Conservation (phyloP, 2,113 vertebrate genomes). For the Anas platyrhynchos region DNA sequence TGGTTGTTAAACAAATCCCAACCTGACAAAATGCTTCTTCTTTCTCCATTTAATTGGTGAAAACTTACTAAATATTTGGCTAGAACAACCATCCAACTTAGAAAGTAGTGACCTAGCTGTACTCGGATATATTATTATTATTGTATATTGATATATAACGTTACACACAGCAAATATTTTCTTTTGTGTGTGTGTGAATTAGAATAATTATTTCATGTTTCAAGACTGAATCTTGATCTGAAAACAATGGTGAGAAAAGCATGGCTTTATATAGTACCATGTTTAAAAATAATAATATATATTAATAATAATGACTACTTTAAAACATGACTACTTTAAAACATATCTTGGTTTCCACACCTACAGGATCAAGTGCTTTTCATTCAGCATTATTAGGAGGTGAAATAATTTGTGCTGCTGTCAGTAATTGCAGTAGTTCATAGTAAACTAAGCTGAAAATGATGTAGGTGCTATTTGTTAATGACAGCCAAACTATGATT, state of each 20-base stretch:
- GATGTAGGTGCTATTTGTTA: background rate
- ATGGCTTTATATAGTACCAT: background rate
- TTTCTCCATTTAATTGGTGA: slow-evolving; percentile 9
- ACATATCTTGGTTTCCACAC: background rate
- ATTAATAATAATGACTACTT: too few species aligned
- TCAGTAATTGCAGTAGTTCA: slow-evolving; percentile 33
- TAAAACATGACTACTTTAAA: background rate
- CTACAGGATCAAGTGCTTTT: background rate
- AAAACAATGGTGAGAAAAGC: background rate
- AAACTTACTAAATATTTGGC: slow-evolving; percentile 31
- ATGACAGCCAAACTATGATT: background rate
- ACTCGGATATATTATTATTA: background rate
- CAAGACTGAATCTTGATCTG: background rate
- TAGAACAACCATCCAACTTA: background rate
- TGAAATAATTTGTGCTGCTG: slow-evolving; percentile 14
- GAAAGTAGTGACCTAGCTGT: background rate
- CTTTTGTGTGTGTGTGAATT: background rate
- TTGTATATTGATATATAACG: too few species aligned
- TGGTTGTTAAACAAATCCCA: slow-evolving; percentile 30
- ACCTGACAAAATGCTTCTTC: background rate
- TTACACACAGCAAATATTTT: background rate
- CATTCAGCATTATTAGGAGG: background rate
- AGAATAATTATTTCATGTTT: background rate
- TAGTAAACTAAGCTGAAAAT: background rate
- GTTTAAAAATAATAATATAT: background rate